Evolutionary conservation across 1,140 invertebrate genomes (phyloP).

Genomic region (Hirudo medicinalis): DNA sequence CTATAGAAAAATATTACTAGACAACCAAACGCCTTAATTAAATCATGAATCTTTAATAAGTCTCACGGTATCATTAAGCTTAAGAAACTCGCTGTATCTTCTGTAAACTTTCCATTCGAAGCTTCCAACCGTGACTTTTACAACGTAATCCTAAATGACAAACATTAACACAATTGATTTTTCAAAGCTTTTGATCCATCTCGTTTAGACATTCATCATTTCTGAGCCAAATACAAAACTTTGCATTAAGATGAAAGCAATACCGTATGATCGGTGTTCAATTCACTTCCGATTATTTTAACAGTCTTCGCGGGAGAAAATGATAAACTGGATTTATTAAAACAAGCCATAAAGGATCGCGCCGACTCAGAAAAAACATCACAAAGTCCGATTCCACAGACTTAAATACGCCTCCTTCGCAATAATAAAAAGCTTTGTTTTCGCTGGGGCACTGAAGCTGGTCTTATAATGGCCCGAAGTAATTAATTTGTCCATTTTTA

Average conservation of each 20-base stretch:
- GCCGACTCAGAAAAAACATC: too few species aligned
- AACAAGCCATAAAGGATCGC: conserved; percentile 29
- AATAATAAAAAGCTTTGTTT: too few species aligned
- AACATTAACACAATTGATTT: background rate
- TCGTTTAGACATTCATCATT: background rate
- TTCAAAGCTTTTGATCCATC: background rate
- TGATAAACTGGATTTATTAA: conserved; percentile 30
- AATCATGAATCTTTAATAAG: background rate
- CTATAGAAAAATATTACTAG: background rate
- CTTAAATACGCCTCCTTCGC: too few species aligned
- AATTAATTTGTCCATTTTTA: too few species aligned
- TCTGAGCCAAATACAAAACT: background rate
- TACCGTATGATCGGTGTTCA: conserved; percentile 33
- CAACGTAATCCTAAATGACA: background rate
- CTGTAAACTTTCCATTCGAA: background rate
- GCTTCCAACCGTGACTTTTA: background rate
- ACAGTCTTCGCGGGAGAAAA: conserved; percentile 28
- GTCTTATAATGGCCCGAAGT: too few species aligned
- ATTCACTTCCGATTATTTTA: conserved; percentile 30
- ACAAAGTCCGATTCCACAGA: too few species aligned
- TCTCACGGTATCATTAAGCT: background rate
- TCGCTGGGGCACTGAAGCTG: too few species aligned
- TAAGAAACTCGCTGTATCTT: background rate
- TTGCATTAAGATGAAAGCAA: conserved; percentile 7
- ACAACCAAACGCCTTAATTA: background rate